Evolutionary conservation across 2,888 invertebrate species (phyloP).

Genomic region (Glyphotaelius pellucidus): DNA sequence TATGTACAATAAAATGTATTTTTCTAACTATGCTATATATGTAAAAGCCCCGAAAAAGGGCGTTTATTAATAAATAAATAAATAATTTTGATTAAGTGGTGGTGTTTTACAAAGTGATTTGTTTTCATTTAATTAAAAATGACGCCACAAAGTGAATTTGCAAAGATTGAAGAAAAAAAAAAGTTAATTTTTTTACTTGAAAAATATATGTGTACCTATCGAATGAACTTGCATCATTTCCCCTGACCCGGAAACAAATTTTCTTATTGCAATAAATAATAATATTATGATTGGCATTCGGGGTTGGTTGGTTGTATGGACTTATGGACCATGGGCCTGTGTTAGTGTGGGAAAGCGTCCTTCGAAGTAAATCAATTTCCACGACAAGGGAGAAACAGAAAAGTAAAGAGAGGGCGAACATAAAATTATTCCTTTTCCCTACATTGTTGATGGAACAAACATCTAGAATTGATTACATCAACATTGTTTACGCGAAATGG

Average conservation of each 20-base stretch:
- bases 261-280: neutral
- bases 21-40: too few relatives aligned
- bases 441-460: neutral
- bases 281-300: neutral
- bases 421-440: neutral
- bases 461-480: neutral
- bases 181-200: too few relatives aligned
- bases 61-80: too few relatives aligned
- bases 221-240: neutral
- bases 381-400: neutral
- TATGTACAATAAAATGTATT: too few relatives aligned
- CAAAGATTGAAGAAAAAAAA: too few relatives aligned
- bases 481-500: neutral
- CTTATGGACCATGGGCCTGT: neutral
- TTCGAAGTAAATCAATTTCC: slow-evolving; percentile 26
- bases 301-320: neutral
- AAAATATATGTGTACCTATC: too few relatives aligned
- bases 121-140: too few relatives aligned
- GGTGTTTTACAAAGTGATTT: too few relatives aligned
- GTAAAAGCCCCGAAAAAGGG: too few relatives aligned
- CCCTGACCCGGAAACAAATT: neutral
- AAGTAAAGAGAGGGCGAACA: neutral
- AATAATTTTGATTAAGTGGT: too few relatives aligned
- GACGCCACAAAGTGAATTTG: too few relatives aligned
- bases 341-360: neutral